A percentile compares a stretch with the other conserved stretches of the same genome.
phyloP scores from a whole-genome alignment of 2,113 vertebrate species.

The Azemiops feae region DNA sequence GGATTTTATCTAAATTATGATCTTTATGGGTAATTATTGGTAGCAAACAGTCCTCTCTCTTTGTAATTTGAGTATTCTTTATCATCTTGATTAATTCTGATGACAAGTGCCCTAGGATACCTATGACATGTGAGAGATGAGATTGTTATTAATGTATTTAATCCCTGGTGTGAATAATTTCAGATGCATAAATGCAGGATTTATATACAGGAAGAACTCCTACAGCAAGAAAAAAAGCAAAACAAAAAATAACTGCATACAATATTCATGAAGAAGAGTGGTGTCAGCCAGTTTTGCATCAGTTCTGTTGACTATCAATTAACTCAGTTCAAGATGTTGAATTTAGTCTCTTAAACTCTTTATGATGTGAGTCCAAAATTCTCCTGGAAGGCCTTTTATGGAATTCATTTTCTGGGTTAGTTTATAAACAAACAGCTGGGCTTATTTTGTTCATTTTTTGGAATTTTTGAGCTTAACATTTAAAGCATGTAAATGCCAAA shows the following conservation, averaged over 20 bases:
- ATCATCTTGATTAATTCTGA: slow-evolving; percentile 67
- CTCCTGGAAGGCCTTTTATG: neutral
- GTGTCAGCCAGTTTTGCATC: neutral
- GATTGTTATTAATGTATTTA: slow-evolving; percentile 59
- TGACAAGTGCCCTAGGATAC: slow-evolving; percentile 58
- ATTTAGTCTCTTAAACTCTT: neutral
- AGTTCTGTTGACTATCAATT: neutral
- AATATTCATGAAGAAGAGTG: neutral
- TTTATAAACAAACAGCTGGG: neutral
- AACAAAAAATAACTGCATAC: neutral
- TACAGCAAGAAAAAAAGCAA: slow-evolving; percentile 16
- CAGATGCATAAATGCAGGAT: slow-evolving; percentile 58
- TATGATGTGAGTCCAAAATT: neutral
- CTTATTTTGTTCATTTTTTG: neutral
- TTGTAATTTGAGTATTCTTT: slow-evolving; percentile 73
- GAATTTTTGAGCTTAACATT: neutral
- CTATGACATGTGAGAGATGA: slow-evolving; percentile 52
- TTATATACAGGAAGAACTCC: slow-evolving; percentile 36
- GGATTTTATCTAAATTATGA: slow-evolving; percentile 70
- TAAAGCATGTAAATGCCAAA: neutral
- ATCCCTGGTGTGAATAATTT: slow-evolving; percentile 67
- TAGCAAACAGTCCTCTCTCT: slow-evolving; percentile 64
- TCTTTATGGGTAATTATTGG: slow-evolving; percentile 73
- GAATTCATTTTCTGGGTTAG: neutral
- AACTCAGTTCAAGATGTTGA: neutral